These are phyloP conservation scores for Drosophila nigritarsus DNA, from an alignment of 2,888 invertebrate species.

Conservation along the genomic window DNA sequence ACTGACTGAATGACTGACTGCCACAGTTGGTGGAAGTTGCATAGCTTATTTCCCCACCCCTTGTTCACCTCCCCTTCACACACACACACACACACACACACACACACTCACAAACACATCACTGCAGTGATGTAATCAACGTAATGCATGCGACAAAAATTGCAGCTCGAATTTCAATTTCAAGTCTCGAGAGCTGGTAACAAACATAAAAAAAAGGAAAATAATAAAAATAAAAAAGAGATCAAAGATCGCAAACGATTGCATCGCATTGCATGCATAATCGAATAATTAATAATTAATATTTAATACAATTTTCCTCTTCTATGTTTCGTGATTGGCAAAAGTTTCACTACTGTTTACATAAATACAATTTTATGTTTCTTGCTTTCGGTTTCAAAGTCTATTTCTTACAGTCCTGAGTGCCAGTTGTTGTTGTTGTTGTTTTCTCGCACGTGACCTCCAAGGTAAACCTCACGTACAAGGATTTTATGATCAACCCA, in stretches of 20 bases:
- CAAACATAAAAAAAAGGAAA: conserved; percentile 17
- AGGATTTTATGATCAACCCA: conserved; percentile 68
- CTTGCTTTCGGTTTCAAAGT: conserved; percentile 41
- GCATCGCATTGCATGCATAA: conserved; percentile 73
- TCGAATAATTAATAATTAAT: conserved; percentile 65
- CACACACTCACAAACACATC: conserved; percentile 10
- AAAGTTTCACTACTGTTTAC: conserved; percentile 56
- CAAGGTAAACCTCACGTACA: conserved; percentile 79
- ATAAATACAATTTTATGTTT: conserved; percentile 43
- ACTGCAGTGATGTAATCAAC: conserved; percentile 72
- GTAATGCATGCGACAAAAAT: conserved; percentile 79
- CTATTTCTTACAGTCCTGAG: conserved; percentile 47
- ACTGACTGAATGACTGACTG: conserved; percentile 81
- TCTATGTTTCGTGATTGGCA: conserved; percentile 1
- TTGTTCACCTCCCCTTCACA: background rate
- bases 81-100: background rate
- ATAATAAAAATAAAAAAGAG: conserved; percentile 35
- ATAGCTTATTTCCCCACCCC: conserved; percentile 33
- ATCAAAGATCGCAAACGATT: conserved; percentile 66
- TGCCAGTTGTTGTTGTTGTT: conserved; percentile 29
- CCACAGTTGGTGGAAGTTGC: conserved; percentile 65
- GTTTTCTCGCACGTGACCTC: conserved; percentile 74
- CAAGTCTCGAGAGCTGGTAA: conserved; percentile 36
- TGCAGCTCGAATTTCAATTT: conserved; percentile 75
- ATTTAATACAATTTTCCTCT: conserved; percentile 30